Evolutionary conservation across 2,797 vertebrate species (phyloP).

Genomic region (Gorsachius magnificus): DNA sequence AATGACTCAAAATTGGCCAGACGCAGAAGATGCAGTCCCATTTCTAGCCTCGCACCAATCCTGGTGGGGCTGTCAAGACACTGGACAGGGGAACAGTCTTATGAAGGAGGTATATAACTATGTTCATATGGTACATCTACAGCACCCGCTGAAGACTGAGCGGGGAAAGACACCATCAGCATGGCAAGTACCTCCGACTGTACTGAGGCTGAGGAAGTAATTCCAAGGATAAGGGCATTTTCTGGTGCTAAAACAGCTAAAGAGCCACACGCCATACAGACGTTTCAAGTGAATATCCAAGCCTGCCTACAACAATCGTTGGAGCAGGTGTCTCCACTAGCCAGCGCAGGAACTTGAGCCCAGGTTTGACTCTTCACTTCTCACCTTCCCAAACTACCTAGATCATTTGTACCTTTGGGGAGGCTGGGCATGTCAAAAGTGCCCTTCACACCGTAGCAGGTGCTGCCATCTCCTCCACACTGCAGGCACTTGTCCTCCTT

Average conservation of each 20-base stretch:
- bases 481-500: constrained; percentile 92
- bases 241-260: not conserved
- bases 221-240: not conserved
- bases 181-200: not conserved
- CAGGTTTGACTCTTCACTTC: not conserved
- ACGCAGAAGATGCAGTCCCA: not conserved
- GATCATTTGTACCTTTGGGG: constrained; percentile 80
- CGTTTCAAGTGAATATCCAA: not conserved
- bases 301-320: not conserved
- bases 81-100: not conserved
- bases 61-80: not conserved
- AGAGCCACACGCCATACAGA: not conserved
- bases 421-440: constrained; percentile 80
- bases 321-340: not conserved
- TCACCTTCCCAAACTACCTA: not conserved
- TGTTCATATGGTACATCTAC: not conserved
- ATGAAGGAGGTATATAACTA: not conserved
- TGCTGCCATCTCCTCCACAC: constrained; percentile 89
- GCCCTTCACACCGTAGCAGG: constrained; percentile 85
- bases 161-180: not conserved
- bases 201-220: not conserved
- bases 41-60: not conserved
- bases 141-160: not conserved
- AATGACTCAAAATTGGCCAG: not conserved
- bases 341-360: not conserved